A percentile compares a stretch with the other conserved stretches of the same genome.
These are phyloP conservation scores for Leistus spinibarbis DNA, from an alignment of 2,888 invertebrate species.

Conservation along the genomic window DNA sequence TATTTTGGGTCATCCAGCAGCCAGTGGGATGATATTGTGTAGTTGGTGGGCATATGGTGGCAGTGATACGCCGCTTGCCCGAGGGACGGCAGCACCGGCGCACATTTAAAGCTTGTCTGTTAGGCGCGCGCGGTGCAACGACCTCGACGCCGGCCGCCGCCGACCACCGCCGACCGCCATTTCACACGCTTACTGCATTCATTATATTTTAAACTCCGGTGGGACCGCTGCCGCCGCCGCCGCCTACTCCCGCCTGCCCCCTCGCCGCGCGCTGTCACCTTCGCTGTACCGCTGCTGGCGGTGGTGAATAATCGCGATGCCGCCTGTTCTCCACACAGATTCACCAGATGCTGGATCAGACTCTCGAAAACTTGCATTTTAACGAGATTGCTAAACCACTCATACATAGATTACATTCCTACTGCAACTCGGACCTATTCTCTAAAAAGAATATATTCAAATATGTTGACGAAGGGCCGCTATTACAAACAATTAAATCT, in stretches of 20 bases:
- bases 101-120: not conserved
- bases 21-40: not conserved
- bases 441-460: too few species aligned
- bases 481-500: too few species aligned
- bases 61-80: not conserved
- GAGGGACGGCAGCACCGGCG: conserved; percentile 1
- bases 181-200: conserved; percentile 1
- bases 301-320: not conserved
- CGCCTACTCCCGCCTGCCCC: not conserved
- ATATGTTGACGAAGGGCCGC: too few species aligned
- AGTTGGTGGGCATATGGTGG: not conserved
- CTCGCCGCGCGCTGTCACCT: not conserved
- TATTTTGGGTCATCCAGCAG: conserved; percentile 1
- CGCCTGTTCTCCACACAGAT: not conserved
- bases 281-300: too few species aligned
- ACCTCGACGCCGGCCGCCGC: not conserved
- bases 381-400: too few species aligned
- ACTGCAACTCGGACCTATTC: too few species aligned
- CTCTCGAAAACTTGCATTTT: not conserved
- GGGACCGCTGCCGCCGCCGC: not conserved
- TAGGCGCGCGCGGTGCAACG: not conserved
- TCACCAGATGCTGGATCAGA: not conserved
- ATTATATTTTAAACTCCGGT: conserved; percentile 3
- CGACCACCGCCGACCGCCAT: not conserved
- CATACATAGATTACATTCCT: too few species aligned